These are phyloP conservation scores for Craterocephalus amniculus DNA, from an alignment of 2,797 vertebrate genomes.

Conservation along the genomic window DNA sequence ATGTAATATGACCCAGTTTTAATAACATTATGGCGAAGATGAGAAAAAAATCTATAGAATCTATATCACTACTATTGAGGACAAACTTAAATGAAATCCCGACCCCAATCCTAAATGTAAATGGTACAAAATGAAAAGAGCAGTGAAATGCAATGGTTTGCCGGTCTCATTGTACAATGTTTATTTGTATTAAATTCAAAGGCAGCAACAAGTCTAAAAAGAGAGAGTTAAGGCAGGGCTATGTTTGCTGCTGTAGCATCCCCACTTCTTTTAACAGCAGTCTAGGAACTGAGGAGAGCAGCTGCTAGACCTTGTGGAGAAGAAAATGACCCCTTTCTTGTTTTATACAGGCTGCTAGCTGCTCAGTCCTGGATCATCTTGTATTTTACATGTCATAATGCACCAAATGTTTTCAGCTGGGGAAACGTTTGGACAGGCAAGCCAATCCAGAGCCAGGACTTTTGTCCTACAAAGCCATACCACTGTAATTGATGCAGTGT, in stretches of 20 bases:
- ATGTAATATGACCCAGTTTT: constrained; percentile 9
- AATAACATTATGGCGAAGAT: background rate
- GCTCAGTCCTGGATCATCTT: no score
- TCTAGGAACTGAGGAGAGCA: constrained; percentile 15
- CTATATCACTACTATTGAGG: background rate
- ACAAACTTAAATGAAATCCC: constrained; percentile 15
- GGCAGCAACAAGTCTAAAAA: background rate
- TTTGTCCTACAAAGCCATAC: no score
- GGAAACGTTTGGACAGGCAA: background rate
- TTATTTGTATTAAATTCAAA: background rate
- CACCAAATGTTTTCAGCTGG: background rate
- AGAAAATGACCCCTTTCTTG: no score
- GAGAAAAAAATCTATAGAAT: constrained; percentile 9
- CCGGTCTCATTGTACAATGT: background rate
- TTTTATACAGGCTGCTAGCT: no score
- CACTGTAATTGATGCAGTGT: no score
- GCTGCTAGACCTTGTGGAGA: no score
- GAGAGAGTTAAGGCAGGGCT: background rate
- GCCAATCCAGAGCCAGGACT: background rate
- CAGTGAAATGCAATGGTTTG: no score
- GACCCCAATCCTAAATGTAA: background rate
- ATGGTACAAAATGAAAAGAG: background rate
- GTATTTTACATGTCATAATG: background rate
- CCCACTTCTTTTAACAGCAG: constrained; percentile 12
- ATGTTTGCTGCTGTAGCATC: background rate